Percentiles rank a stretch among this genome's conserved stretches.
These are phyloP conservation scores for Austrofundulus limnaeus DNA, from an alignment of 2,113 vertebrate species.

Conservation along the genomic window DNA sequence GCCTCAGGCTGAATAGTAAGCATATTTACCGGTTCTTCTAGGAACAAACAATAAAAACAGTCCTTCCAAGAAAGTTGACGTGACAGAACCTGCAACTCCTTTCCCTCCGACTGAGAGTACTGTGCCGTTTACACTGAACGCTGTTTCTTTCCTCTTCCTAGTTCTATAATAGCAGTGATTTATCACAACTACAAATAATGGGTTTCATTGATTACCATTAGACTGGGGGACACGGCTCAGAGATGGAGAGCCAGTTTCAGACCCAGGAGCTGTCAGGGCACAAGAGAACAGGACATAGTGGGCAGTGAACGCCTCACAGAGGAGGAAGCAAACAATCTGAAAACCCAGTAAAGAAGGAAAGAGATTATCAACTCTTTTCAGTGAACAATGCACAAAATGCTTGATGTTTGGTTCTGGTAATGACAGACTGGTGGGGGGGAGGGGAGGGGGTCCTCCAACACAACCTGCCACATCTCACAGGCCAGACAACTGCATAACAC, in stretches of 20 bases:
- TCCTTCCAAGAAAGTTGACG: not conserved
- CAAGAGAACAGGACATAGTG: constrained; percentile 1
- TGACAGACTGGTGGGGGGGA: constrained; percentile 51
- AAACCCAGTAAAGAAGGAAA: constrained; percentile 47
- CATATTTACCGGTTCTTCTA: too few relatives aligned
- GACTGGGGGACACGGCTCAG: constrained; percentile 15
- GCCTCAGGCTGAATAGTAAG: too few relatives aligned
- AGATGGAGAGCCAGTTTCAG: constrained; percentile 14
- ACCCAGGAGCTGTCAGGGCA: constrained; percentile 26
- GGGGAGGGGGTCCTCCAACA: constrained; percentile 52
- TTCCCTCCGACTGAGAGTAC: constrained; percentile 12
- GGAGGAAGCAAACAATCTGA: constrained; percentile 9
- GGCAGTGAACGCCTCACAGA: constrained; percentile 16
- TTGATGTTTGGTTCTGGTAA: constrained; percentile 56
- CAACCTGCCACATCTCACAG: constrained; percentile 65
- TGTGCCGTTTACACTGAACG: constrained; percentile 32
- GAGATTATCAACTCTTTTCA: constrained; percentile 54
- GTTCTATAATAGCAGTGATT: constrained; percentile 53
- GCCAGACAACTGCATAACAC: constrained; percentile 66
- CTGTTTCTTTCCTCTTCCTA: constrained; percentile 28
- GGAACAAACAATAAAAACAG: not conserved
- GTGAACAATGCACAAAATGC: constrained; percentile 46
- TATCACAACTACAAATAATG: constrained; percentile 39
- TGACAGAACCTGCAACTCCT: constrained; percentile 25
- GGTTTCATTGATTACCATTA: constrained; percentile 50